Evolutionary conservation across 2,113 vertebrate species (phyloP).

Genomic region (Tragelaphus buxtoni): DNA sequence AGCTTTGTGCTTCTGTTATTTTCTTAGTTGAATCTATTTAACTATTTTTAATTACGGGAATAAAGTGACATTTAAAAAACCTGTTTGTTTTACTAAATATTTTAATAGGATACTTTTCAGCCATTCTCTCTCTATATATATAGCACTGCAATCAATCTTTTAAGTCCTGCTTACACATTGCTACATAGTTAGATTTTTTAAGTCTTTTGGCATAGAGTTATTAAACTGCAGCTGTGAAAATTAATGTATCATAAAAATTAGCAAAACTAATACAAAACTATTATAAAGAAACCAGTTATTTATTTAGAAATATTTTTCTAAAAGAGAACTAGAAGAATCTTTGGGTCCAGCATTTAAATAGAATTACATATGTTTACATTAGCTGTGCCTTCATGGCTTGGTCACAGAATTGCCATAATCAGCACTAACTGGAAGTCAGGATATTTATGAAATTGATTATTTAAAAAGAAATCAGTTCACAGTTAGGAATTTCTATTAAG

Average conservation of each 20-base stretch:
- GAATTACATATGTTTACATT: not conserved
- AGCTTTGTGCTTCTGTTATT: not conserved
- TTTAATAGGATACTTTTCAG: not conserved
- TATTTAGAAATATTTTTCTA: not conserved
- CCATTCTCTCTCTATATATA: not conserved
- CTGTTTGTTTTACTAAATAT: not conserved
- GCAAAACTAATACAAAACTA: not conserved
- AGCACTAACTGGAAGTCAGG: not conserved
- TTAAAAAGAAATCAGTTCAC: not conserved
- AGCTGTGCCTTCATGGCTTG: not conserved
- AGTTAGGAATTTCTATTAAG: not conserved
- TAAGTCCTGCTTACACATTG: not conserved
- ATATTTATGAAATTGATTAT: not conserved
- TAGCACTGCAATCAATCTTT: not conserved
- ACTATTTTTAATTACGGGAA: slow-evolving; percentile 8
- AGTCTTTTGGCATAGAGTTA: not conserved
- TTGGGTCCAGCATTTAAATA: not conserved
- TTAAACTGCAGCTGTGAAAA: not conserved
- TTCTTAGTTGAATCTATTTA: not conserved
- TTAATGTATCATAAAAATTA: not conserved
- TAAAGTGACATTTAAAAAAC: not conserved
- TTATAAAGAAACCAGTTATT: not conserved
- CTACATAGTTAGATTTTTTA: not conserved
- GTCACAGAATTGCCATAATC: not conserved
- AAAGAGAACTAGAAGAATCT: not conserved